Evolutionary conservation across 2,797 vertebrate species (phyloP).

Genomic region (Rhinophrynus dorsalis): DNA sequence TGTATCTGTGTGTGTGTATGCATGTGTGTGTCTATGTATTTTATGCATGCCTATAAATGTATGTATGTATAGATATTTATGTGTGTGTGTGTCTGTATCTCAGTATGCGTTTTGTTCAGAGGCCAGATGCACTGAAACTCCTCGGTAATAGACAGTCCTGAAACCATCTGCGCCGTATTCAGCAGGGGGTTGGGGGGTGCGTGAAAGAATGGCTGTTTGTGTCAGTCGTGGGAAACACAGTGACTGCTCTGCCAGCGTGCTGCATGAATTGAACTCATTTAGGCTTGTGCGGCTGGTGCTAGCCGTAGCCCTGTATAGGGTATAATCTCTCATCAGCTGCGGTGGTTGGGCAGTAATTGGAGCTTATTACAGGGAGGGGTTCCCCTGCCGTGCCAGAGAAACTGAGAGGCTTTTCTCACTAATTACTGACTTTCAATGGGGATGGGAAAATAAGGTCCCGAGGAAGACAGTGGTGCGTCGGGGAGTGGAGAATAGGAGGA

Average conservation of each 20-base stretch:
- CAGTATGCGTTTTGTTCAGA: slow-evolving; percentile 57
- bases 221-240: slow-evolving; percentile 80
- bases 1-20: too few species aligned
- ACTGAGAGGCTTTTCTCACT: slow-evolving; percentile 79
- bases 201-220: slow-evolving; percentile 72
- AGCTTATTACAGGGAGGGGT: slow-evolving; percentile 78
- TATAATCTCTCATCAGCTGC: slow-evolving; percentile 85
- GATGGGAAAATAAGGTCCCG: slow-evolving; percentile 52
- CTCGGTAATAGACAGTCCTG: slow-evolving; percentile 66
- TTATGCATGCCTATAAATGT: too few species aligned
- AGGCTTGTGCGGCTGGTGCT: slow-evolving; percentile 72
- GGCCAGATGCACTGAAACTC: slow-evolving; percentile 72
- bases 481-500: slow-evolving; percentile 52
- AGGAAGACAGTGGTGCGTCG: slow-evolving; percentile 54
- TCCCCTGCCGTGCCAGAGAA: slow-evolving; percentile 76
- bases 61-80: too few species aligned
- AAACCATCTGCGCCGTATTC: slow-evolving; percentile 76
- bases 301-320: slow-evolving; percentile 58
- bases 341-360: slow-evolving; percentile 75
- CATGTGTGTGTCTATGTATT: too few species aligned
- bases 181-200: slow-evolving; percentile 59
- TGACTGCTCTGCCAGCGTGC: slow-evolving; percentile 66
- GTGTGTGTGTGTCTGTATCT: too few species aligned
- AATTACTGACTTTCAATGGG: slow-evolving; percentile 74
- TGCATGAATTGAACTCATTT: slow-evolving; percentile 82